phyloP scores from a whole-genome alignment of 2,113 vertebrate genomes.

The Epinephelus cyanopodus region DNA sequence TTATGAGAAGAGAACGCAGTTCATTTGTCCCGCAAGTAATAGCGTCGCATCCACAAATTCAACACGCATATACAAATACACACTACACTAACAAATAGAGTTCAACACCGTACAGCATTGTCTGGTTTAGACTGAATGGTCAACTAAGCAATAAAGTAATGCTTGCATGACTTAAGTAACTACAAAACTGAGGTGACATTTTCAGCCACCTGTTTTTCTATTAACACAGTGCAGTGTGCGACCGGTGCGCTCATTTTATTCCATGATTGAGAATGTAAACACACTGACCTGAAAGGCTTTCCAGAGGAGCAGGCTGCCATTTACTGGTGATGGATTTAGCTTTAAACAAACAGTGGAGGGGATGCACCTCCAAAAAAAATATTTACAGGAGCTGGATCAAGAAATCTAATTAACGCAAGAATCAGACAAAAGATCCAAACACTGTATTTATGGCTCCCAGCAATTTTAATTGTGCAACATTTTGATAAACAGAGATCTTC shows the following conservation, averaged over 20 bases:
- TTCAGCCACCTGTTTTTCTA: constrained; percentile 66
- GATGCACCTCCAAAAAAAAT: too few relatives aligned
- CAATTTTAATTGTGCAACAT: too few relatives aligned
- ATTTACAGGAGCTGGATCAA: too few relatives aligned
- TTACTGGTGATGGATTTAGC: neutral
- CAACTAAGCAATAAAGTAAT: constrained; percentile 52
- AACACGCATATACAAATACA: neutral
- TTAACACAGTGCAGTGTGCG: constrained; percentile 40
- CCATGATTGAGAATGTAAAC: constrained; percentile 24
- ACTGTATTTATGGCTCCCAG: too few relatives aligned
- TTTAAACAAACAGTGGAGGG: neutral
- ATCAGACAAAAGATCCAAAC: too few relatives aligned
- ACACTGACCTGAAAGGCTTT: constrained; percentile 45
- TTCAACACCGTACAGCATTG: constrained; percentile 9
- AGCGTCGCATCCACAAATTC: neutral
- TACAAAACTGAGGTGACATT: constrained; percentile 49
- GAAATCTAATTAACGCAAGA: too few relatives aligned
- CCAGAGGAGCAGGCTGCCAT: neutral
- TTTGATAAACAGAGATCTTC: too few relatives aligned
- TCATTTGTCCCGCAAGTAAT: neutral
- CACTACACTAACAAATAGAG: neutral
- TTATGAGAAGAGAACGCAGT: neutral
- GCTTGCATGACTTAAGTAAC: constrained; percentile 39
- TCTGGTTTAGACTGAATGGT: constrained; percentile 45
- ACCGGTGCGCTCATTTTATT: constrained; percentile 31